Percentiles rank a stretch among this genome's conserved stretches.
These are phyloP conservation scores for Ceryle rudis DNA, from an alignment of 2,797 vertebrate species.

Conservation along the genomic window DNA sequence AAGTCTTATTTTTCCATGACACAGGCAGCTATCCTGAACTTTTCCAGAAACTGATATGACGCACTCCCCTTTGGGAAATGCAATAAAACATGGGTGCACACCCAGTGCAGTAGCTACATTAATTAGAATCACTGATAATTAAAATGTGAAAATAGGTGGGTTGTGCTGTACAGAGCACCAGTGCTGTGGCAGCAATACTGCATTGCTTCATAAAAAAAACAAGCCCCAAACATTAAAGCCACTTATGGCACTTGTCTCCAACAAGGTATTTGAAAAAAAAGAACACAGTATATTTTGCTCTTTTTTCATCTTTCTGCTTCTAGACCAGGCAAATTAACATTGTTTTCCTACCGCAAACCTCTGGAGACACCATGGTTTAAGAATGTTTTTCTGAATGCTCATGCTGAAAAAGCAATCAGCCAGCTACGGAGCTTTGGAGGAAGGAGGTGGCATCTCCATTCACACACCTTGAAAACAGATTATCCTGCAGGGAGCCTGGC, in stretches of 20 bases:
- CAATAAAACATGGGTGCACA: background rate
- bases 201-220: background rate
- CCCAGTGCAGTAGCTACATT: background rate
- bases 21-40: background rate
- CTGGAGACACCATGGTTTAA: background rate
- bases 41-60: background rate
- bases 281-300: background rate
- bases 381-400: slow-evolving; percentile 16
- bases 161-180: background rate
- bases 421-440: background rate
- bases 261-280: slow-evolving; percentile 19
- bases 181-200: background rate
- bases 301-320: slow-evolving; percentile 6
- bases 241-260: background rate
- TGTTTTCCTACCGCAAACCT: slow-evolving; percentile 26
- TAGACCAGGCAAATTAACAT: slow-evolving; percentile 9
- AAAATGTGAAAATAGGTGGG: background rate
- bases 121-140: background rate
- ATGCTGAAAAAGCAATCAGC: background rate
- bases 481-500: background rate
- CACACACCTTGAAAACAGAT: background rate
- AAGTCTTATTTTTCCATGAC: slow-evolving; percentile 12
- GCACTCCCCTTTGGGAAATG: background rate
- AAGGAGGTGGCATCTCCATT: background rate
- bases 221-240: background rate